Evolutionary conservation across 37 sponge, comb jelly and placozoan genomes (phyloP).

Genomic region (Geodia barretti): DNA sequence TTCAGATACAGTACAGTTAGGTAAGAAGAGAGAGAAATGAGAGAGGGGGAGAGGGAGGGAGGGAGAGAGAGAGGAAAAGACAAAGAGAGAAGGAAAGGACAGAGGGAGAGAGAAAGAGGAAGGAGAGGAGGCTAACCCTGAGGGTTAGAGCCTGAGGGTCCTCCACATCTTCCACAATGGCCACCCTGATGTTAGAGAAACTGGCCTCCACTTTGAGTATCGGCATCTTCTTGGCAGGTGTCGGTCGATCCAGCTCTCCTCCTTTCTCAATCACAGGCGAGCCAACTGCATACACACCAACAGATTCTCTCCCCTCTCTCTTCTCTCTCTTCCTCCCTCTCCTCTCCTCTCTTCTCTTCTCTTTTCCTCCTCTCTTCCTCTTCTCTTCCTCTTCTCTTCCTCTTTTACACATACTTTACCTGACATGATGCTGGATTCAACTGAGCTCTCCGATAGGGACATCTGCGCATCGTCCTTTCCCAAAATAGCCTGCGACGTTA

Average conservation of each 20-base stretch:
- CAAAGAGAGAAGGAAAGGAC: background rate
- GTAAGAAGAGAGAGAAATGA: too few species aligned
- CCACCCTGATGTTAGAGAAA: conserved; percentile 53
- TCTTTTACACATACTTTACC: background rate
- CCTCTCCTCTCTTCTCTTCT: too few species aligned
- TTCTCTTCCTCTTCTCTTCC: background rate
- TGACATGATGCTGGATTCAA: background rate
- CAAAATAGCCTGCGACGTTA: background rate
- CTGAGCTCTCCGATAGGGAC: background rate
- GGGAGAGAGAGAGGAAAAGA: conserved; percentile 4
- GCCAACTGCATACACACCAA: too few species aligned
- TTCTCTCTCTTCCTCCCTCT: too few species aligned
- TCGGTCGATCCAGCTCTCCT: too few species aligned
- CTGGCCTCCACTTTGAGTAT: conserved; percentile 41
- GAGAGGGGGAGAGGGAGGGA: too few species aligned
- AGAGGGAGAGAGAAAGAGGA: too few species aligned
- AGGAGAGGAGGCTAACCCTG: too few species aligned
- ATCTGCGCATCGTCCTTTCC: background rate
- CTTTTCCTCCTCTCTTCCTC: too few species aligned
- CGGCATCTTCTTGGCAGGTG: conserved; percentile 8
- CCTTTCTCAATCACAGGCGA: too few species aligned
- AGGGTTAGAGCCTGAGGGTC: conserved; percentile 49
- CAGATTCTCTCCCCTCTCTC: too few species aligned
- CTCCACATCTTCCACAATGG: conserved; percentile 60
- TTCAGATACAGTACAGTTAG: too few species aligned